Evolutionary conservation across 2,113 vertebrate species (phyloP).

Genomic region (Neotoma lepida): DNA sequence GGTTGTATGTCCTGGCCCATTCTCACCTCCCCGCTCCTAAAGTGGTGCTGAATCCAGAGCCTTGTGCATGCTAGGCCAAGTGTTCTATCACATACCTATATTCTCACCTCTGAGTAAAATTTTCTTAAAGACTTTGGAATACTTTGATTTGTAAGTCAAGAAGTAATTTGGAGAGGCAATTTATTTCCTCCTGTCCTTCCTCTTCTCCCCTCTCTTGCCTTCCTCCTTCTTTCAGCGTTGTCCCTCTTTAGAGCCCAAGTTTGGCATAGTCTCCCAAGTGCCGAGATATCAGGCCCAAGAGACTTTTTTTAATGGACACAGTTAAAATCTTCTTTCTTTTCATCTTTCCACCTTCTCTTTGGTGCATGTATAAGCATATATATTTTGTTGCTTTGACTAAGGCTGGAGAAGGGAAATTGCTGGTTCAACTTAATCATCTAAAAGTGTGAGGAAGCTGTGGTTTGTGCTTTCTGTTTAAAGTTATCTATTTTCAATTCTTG

Average conservation of each 20-base stretch:
- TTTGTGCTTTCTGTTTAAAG: conserved; percentile 43
- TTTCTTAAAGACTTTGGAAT: conserved; percentile 11
- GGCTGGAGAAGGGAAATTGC: conserved; percentile 11
- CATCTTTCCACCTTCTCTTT: not conserved
- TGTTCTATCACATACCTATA: not conserved
- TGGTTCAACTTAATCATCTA: conserved; percentile 27
- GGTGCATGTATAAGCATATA: not conserved
- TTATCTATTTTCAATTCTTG: not conserved
- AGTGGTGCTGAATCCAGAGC: not conserved
- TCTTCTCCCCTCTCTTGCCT: not conserved
- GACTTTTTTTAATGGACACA: not conserved
- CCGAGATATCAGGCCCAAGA: not conserved
- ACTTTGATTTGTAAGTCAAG: not conserved
- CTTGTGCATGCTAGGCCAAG: not conserved
- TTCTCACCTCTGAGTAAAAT: not conserved
- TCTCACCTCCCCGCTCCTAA: not conserved
- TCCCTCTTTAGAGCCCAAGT: not conserved
- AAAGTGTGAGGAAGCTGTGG: not conserved
- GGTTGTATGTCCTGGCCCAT: not conserved
- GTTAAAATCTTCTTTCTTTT: conserved; percentile 20
- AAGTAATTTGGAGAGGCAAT: conserved; percentile 48
- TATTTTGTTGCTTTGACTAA: conserved; percentile 16
- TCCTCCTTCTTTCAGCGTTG: not conserved
- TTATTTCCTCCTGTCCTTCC: not conserved
- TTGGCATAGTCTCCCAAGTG: not conserved